Evolutionary conservation across 2,888 invertebrate species (phyloP).

Genomic region (Drosophila paracracens): DNA sequence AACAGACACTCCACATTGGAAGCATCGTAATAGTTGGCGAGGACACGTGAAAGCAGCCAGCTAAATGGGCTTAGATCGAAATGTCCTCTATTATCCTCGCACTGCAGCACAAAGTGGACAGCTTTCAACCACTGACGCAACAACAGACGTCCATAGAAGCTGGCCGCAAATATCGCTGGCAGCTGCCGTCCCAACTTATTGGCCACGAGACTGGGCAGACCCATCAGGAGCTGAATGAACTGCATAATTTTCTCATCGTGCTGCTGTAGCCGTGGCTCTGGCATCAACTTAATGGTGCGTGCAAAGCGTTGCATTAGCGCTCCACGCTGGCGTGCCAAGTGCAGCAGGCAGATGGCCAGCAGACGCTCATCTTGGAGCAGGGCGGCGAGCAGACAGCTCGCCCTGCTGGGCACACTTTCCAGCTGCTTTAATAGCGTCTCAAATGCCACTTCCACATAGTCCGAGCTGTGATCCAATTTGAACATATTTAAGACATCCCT

Average conservation of each 20-base stretch:
- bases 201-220: conserved; percentile 90
- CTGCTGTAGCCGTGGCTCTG: conserved; percentile 62
- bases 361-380: conserved; percentile 75
- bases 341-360: conserved; percentile 71
- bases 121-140: conserved; percentile 87
- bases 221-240: conserved; percentile 88
- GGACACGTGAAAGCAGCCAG: conserved; percentile 87
- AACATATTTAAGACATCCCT: conserved; percentile 72
- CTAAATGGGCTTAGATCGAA: conserved; percentile 84
- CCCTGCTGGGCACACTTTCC: conserved; percentile 43
- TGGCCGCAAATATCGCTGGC: conserved; percentile 87
- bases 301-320: conserved; percentile 54
- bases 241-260: conserved; percentile 85
- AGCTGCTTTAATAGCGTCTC: conserved; percentile 63
- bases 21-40: conserved; percentile 86
- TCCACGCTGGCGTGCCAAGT: conserved; percentile 66
- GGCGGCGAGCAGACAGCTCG: conserved; percentile 56
- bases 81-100: conserved; percentile 43
- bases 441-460: conserved; percentile 75
- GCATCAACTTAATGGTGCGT: conserved; percentile 65
- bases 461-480: conserved; percentile 79
- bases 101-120: conserved; percentile 87
- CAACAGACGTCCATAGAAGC: conserved; percentile 87
- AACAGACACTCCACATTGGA: conserved; percentile 86
- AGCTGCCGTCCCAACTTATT: conserved; percentile 87